These are phyloP conservation scores for Hesperophylax magnus DNA, from an alignment of 1,140 invertebrate genomes.

Conservation along the genomic window DNA sequence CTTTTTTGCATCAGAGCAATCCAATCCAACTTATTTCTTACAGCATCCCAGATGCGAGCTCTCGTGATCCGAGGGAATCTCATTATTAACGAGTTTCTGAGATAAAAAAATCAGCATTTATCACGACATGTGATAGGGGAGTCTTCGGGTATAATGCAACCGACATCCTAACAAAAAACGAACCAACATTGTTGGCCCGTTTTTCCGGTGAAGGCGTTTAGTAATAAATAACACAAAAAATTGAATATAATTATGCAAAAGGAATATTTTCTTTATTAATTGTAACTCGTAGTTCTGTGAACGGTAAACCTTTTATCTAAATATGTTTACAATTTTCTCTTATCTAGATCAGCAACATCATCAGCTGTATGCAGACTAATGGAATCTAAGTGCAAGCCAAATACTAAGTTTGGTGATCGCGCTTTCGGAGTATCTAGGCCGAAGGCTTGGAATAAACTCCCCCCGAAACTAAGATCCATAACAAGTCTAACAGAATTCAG, in stretches of 20 bases:
- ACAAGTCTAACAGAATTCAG: too few relatives aligned
- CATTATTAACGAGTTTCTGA: slow-evolving; percentile 24
- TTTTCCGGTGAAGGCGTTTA: not conserved
- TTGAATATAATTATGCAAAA: not conserved
- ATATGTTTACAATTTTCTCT: too few relatives aligned
- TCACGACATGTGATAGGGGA: not conserved
- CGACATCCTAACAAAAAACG: not conserved
- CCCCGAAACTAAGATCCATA: too few relatives aligned
- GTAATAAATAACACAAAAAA: not conserved
- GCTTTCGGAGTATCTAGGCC: too few relatives aligned
- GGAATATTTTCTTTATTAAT: not conserved
- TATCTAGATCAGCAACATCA: too few relatives aligned
- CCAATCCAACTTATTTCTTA: not conserved
- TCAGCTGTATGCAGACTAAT: too few relatives aligned
- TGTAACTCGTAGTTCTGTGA: too few relatives aligned
- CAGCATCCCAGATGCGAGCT: not conserved
- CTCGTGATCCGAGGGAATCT: not conserved
- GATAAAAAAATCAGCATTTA: slow-evolving; percentile 28
- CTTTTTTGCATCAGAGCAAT: not conserved
- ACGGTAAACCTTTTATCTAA: too few relatives aligned
- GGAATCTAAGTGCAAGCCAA: too few relatives aligned
- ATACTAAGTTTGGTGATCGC: too few relatives aligned
- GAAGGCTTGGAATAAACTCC: too few relatives aligned
- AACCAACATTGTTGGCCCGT: not conserved
- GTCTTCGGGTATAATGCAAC: not conserved